A percentile compares a stretch with the other conserved stretches of the same genome.
phyloP scores from a whole-genome alignment of 1,140 invertebrate species.

The Acromyrmex charruanus region DNA sequence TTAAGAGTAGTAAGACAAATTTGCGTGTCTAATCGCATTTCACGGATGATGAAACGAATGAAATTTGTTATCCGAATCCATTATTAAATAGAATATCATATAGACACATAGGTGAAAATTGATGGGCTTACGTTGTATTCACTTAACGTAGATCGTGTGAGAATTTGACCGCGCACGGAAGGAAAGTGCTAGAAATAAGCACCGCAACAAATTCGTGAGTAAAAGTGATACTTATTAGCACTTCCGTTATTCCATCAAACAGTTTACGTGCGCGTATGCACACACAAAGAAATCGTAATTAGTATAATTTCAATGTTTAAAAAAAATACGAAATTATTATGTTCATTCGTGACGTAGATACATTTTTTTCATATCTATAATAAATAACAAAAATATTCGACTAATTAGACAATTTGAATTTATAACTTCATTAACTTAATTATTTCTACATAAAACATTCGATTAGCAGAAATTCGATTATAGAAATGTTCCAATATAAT shows the following conservation, averaged over 20 bases:
- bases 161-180: slow-evolving; percentile 49
- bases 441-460: background rate
- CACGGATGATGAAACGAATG: slow-evolving; percentile 41
- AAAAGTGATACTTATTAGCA: slow-evolving; percentile 25
- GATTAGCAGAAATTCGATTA: background rate
- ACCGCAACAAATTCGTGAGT: slow-evolving; percentile 47
- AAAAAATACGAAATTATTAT: slow-evolving; percentile 15
- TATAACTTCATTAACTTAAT: background rate
- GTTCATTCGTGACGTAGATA: background rate
- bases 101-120: slow-evolving; percentile 38
- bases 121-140: slow-evolving; percentile 50
- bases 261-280: background rate
- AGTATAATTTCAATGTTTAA: slow-evolving; percentile 6
- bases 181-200: slow-evolving; percentile 55
- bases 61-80: slow-evolving; percentile 34
- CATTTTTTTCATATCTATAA: background rate
- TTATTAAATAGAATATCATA: slow-evolving; percentile 40
- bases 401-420: background rate
- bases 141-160: slow-evolving; percentile 43
- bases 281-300: background rate
- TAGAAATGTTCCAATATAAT: background rate
- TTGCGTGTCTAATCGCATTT: slow-evolving; percentile 44
- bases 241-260: background rate
- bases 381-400: background rate
- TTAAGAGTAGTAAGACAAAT: slow-evolving; percentile 4